phyloP scores from a whole-genome alignment of 2,113 vertebrate genomes.

The Caloenas nicobarica region DNA sequence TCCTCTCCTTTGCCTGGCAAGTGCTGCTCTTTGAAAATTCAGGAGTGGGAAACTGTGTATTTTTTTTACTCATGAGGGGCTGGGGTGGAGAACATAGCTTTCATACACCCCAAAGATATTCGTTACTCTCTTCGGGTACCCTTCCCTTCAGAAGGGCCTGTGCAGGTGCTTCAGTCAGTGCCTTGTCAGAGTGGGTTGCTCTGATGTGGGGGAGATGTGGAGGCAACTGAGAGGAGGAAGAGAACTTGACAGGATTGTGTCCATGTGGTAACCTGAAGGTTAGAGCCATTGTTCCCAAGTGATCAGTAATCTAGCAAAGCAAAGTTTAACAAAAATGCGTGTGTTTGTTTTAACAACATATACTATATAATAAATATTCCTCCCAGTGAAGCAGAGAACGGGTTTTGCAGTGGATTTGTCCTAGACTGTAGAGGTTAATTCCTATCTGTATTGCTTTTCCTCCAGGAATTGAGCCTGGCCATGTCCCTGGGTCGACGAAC shows the following conservation, averaged over 20 bases:
- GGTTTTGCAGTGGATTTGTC: not conserved
- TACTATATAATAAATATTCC: not conserved
- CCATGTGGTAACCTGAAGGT: not conserved
- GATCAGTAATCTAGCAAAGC: not conserved
- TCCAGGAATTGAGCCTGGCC: constrained; percentile 88
- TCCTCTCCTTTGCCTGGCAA: not conserved
- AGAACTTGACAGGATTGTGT: not conserved
- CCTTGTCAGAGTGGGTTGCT: not conserved
- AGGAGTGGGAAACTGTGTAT: not conserved
- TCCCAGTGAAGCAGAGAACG: not conserved
- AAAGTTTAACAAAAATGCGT: not conserved
- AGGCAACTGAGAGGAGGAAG: not conserved
- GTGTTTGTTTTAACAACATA: not conserved
- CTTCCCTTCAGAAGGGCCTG: not conserved
- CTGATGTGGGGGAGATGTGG: not conserved
- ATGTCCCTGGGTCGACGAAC: constrained; percentile 84
- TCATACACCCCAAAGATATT: not conserved
- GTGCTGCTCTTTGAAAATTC: not conserved
- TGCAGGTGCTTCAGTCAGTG: not conserved
- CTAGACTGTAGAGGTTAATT: not conserved
- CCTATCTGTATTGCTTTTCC: not conserved
- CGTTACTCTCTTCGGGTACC: not conserved
- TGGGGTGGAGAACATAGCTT: not conserved
- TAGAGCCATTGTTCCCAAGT: not conserved
- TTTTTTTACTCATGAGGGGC: not conserved